Evolutionary conservation across 2,113 vertebrate genomes (phyloP).

Genomic region (Macheiramphus alcinus): DNA sequence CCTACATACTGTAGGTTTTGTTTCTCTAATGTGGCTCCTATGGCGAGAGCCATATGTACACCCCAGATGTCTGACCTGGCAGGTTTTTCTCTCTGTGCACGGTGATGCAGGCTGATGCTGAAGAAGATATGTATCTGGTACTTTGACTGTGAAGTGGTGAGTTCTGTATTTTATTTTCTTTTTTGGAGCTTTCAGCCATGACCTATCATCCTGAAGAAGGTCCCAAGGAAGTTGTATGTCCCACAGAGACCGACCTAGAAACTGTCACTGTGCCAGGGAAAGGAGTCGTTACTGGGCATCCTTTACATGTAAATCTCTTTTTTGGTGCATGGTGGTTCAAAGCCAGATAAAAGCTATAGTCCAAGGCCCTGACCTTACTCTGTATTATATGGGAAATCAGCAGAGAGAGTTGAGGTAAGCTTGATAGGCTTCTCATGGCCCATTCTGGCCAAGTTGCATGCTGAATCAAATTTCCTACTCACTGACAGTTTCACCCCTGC

Average conservation of each 20-base stretch:
- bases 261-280: not conserved
- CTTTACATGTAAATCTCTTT: not conserved
- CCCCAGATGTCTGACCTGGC: rapidly evolving
- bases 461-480: not conserved
- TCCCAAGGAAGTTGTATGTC: not conserved
- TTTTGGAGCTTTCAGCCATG: not conserved
- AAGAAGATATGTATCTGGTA: not conserved
- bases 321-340: not conserved
- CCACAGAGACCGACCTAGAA: not conserved
- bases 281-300: not conserved
- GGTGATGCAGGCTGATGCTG: not conserved
- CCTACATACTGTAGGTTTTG: not conserved
- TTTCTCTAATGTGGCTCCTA: not conserved
- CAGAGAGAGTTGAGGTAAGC: not conserved
- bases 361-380: not conserved
- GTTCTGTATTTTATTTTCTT: not conserved
- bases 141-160: not conserved
- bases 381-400: not conserved
- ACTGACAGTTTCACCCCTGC: not conserved
- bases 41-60: rapidly evolving
- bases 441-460: not conserved
- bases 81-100: not conserved
- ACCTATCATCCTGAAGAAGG: not conserved
- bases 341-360: not conserved
- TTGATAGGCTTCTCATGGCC: not conserved